These are phyloP conservation scores for Epiblema foenella DNA, from an alignment of 2,888 invertebrate species.

Conservation along the genomic window DNA sequence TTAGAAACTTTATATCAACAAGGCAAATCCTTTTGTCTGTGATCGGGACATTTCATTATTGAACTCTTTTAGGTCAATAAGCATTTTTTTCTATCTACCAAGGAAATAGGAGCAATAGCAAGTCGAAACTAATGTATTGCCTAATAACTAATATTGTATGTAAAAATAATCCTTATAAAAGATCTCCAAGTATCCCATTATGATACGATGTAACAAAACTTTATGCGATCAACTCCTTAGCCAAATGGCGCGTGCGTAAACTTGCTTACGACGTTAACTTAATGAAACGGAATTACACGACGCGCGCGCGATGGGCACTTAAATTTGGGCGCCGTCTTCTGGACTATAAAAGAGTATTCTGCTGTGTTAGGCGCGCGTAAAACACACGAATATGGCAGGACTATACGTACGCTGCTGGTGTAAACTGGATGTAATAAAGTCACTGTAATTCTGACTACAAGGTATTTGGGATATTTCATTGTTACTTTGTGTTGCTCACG, in stretches of 20 bases:
- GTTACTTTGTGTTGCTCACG: neutral
- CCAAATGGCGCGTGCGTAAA: conserved; percentile 37
- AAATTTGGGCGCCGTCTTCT: conserved; percentile 69
- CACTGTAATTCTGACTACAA: neutral
- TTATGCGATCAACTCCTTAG: conserved; percentile 32
- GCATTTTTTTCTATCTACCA: too few species aligned
- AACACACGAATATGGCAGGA: conserved; percentile 53
- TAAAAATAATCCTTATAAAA: neutral
- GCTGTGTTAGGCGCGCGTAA: conserved; percentile 61
- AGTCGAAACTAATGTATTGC: neutral
- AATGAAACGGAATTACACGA: conserved; percentile 68
- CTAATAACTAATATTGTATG: neutral
- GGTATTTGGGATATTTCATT: neutral
- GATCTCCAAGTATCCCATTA: neutral
- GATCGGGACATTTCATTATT: too few species aligned
- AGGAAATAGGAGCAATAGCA: neutral
- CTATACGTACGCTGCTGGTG: conserved; percentile 30
- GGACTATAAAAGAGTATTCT: conserved; percentile 68
- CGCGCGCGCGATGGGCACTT: conserved; percentile 54
- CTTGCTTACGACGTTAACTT: conserved; percentile 54
- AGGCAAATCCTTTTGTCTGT: too few species aligned
- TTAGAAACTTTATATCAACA: too few species aligned
- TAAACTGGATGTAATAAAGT: conserved; percentile 5
- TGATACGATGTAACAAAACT: conserved; percentile 26
- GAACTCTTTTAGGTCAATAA: too few species aligned